A percentile compares a stretch with the other conserved stretches of the same genome.
phyloP scores from a whole-genome alignment of 2,888 invertebrate genomes.

The Tubiluchus corallicola region DNA sequence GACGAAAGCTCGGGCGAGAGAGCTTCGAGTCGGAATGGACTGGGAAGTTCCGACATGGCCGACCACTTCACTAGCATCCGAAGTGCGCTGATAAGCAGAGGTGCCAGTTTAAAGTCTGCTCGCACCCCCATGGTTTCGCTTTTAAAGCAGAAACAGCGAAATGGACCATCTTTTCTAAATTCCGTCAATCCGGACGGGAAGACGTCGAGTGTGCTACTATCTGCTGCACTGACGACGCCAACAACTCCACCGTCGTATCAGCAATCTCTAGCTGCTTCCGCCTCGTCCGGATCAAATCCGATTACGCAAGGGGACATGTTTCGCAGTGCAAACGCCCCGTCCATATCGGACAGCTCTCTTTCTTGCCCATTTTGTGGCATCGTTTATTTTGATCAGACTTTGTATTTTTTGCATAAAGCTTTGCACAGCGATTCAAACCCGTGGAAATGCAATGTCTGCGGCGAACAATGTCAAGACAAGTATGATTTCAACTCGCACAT shows the following conservation, averaged over 20 bases:
- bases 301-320: not conserved
- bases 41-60: not conserved
- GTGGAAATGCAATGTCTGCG: conserved; percentile 93
- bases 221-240: not conserved
- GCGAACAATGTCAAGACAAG: conserved; percentile 78
- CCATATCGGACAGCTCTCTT: not conserved
- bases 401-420: conserved; percentile 91
- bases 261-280: not conserved
- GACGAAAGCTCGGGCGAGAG: not conserved
- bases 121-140: not conserved
- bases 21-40: no score
- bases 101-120: not conserved
- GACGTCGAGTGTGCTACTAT: not conserved
- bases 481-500: conserved; percentile 94
- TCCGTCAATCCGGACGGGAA: no score
- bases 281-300: not conserved
- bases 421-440: conserved; percentile 94
- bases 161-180: not conserved
- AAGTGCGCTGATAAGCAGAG: not conserved
- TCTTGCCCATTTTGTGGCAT: conserved; percentile 74
- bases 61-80: not conserved
- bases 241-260: not conserved
- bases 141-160: not conserved
- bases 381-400: conserved; percentile 80
- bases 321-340: not conserved